Conservation (phyloP, 2,113 vertebrate species). For the Paramisgurnus dabryanus region DNA sequence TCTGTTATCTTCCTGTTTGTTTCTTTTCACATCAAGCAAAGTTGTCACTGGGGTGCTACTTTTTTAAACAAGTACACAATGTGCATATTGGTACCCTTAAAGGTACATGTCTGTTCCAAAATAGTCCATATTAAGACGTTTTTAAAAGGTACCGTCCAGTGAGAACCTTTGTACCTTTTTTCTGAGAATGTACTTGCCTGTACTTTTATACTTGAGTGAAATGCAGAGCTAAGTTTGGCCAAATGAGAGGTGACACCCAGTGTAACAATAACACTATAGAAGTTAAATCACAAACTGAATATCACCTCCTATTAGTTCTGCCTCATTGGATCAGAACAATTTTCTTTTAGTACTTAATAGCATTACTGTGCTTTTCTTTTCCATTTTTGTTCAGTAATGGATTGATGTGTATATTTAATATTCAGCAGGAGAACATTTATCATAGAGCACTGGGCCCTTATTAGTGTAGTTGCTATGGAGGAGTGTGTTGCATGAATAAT, state of each 20-base stretch:
- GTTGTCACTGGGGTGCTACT: no score
- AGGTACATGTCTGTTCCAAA: no score
- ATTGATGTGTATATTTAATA: constrained; percentile 38
- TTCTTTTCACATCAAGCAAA: no score
- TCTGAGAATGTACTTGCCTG: no score
- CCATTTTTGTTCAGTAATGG: constrained; percentile 36
- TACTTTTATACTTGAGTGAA: not conserved
- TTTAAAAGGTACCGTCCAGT: no score
- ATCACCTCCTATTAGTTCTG: not conserved
- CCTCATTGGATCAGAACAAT: constrained; percentile 25
- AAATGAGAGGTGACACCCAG: not conserved
- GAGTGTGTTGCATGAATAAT: constrained; percentile 33
- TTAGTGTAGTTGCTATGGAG: constrained; percentile 36
- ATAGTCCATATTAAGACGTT: no score
- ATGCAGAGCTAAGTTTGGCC: not conserved
- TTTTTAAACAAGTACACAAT: no score
- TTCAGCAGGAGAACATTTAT: constrained; percentile 28
- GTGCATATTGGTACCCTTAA: no score
- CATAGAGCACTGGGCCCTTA: constrained; percentile 28
- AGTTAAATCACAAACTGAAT: constrained; percentile 34
- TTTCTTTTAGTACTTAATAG: constrained; percentile 28
- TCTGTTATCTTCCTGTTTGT: no score
- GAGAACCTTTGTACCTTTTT: no score
- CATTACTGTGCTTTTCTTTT: constrained; percentile 1
- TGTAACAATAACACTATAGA: constrained; percentile 9